Conservation (phyloP, 1,140 invertebrate genomes). For the Hypothenemus hampei region DNA sequence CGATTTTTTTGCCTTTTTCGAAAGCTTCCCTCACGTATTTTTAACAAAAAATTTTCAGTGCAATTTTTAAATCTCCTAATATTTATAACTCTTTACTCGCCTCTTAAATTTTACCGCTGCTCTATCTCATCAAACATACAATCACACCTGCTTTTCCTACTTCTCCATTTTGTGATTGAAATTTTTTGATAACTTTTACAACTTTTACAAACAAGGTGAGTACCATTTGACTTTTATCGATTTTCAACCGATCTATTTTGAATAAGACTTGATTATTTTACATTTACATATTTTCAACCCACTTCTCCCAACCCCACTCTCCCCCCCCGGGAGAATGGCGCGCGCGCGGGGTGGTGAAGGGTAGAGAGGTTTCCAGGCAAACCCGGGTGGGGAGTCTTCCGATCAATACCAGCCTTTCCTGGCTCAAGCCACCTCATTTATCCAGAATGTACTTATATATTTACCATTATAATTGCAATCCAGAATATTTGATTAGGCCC, state of each 20-base stretch:
- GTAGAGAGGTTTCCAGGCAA: too few species aligned
- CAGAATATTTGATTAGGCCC: too few species aligned
- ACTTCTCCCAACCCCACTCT: too few species aligned
- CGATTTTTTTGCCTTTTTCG: conserved; percentile 34
- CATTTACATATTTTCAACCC: too few species aligned
- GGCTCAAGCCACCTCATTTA: conserved; percentile 13
- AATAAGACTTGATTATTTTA: neutral
- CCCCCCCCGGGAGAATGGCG: too few species aligned
- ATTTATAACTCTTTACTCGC: conserved; percentile 32
- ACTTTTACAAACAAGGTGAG: conserved; percentile 28
- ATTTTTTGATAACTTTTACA: conserved; percentile 29
- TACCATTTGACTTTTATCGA: too few species aligned
- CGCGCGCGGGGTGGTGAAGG: neutral
- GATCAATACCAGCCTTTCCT: conserved; percentile 17
- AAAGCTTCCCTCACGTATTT: conserved; percentile 42
- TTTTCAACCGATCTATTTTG: too few species aligned
- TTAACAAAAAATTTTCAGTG: conserved; percentile 41
- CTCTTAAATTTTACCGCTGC: conserved; percentile 29
- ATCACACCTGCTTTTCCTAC: conserved; percentile 31
- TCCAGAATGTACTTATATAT: too few species aligned
- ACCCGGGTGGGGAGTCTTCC: conserved; percentile 10
- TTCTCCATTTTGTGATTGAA: conserved; percentile 31
- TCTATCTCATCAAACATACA: too few species aligned
- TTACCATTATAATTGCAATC: too few species aligned
- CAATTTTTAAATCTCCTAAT: conserved; percentile 36